A percentile compares a stretch with the other conserved stretches of the same genome.
Conservation (phyloP, 2,888 invertebrate genomes). For the Erebia ligea region DNA sequence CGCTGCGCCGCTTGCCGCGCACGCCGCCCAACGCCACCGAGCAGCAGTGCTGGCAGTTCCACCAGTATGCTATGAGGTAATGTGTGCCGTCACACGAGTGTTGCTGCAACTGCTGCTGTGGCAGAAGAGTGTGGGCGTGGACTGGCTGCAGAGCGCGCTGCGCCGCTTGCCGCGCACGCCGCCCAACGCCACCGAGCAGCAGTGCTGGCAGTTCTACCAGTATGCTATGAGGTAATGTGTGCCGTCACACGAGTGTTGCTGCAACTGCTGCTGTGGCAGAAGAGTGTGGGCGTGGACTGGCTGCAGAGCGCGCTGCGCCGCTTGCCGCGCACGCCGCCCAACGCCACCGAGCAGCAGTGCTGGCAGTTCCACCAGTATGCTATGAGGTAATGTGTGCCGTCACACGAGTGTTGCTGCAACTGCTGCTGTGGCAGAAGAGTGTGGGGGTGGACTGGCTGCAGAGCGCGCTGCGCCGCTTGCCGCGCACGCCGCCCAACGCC, state of each 20-base stretch:
- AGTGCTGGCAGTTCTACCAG: slow-evolving; percentile 92
- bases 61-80: slow-evolving; percentile 89
- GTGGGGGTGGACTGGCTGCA: slow-evolving; percentile 88
- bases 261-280: slow-evolving; percentile 87
- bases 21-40: slow-evolving; percentile 87
- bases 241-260: slow-evolving; percentile 86
- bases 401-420: slow-evolving; percentile 89
- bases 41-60: slow-evolving; percentile 92
- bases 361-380: slow-evolving; percentile 91
- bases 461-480: slow-evolving; percentile 91
- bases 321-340: slow-evolving; percentile 85
- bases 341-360: slow-evolving; percentile 92
- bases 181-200: slow-evolving; percentile 90
- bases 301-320: slow-evolving; percentile 88
- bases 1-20: slow-evolving; percentile 89
- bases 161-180: slow-evolving; percentile 86
- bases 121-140: slow-evolving; percentile 84
- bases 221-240: slow-evolving; percentile 86
- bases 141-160: slow-evolving; percentile 92
- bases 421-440: slow-evolving; percentile 85
- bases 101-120: slow-evolving; percentile 89
- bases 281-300: slow-evolving; percentile 86
- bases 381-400: slow-evolving; percentile 82
- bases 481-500: slow-evolving; percentile 84
- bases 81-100: slow-evolving; percentile 77